Percentiles rank a stretch among this genome's conserved stretches.
Evolutionary conservation across 2,797 vertebrate species (phyloP).

Genomic region (Melopsittacus undulatus): DNA sequence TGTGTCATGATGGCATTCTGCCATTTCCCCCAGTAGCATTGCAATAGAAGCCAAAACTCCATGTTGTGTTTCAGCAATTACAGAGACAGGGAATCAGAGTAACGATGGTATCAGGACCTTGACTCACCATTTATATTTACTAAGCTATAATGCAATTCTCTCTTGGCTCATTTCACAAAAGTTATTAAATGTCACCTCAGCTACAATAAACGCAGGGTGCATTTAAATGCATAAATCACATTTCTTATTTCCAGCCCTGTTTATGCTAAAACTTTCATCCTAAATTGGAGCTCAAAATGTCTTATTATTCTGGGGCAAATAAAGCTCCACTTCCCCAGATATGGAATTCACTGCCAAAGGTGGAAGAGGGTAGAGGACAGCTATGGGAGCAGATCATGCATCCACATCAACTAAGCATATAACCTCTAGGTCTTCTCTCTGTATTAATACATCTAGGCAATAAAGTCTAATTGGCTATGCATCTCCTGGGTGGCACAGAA

Average conservation of each 20-base stretch:
- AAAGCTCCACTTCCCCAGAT: not conserved
- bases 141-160: conserved; percentile 17
- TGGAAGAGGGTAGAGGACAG: not conserved
- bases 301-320: not conserved
- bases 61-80: not conserved
- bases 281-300: conserved; percentile 4
- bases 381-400: not conserved
- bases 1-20: not conserved
- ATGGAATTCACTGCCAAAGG: not conserved
- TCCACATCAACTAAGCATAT: not conserved
- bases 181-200: conserved; percentile 48
- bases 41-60: not conserved
- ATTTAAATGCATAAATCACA: conserved; percentile 34
- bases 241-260: not conserved
- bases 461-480: not conserved
- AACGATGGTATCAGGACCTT: not conserved
- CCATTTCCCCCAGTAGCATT: not conserved
- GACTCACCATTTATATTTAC: conserved; percentile 31
- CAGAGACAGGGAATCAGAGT: not conserved
- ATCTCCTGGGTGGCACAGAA: not conserved
- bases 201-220: not conserved
- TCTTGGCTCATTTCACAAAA: conserved; percentile 40
- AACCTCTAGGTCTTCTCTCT: not conserved
- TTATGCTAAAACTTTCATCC: not conserved
- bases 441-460: not conserved